Evolutionary conservation across 2,797 vertebrate genomes (phyloP), one percentile per base, ranked within the genome.

Genomic region (Poeciliopsis paucimaculata): DNA sequence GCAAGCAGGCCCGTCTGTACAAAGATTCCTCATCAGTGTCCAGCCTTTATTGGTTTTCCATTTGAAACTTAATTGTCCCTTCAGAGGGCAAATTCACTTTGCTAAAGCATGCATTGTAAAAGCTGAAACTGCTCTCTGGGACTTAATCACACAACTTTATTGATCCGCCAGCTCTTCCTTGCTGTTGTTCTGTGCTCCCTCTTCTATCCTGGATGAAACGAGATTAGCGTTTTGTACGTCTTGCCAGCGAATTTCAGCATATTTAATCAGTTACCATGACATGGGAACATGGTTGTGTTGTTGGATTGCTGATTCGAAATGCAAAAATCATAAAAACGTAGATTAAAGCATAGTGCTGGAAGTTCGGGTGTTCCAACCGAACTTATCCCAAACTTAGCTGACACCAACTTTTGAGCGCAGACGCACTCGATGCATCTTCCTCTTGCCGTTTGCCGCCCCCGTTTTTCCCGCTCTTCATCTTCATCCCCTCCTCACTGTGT

Each of bases 401-500:
- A 79, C 34, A 13, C 34, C 49, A 73, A 72, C 66, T 87, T 34
- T 49, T 28, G 2, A 72, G 45, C 6, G 10, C 49, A 13, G 1
- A 41, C 23, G 0, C 43, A 16, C 53, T 70, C 41, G 5, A 43
- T 78, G 0, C 77, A 36, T 77, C 82, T 76, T 64, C 72, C 55
- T 23, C 64, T 47, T 15, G 43, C 51, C 72, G 46, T 13, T 39
- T 39, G 2, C 55, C 46, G 34, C 53, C 53, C 76, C n/a, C 41
- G 0, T 77, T 77, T 62, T 7, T 46, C 57, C 34, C 72, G 43
- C 78, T 74, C 86, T 89, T 87, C 82, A 5, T 90, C 89, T 88
- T 85, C 83, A 81, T 88, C 80, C 41, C 34, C 1, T 15, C 53
- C 41, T 74, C 16, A 49, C 84, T 55, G 78, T 12, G 23, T n/a